These are phyloP conservation scores for Drosophila gaucha DNA, from an alignment of 2,888 invertebrate genomes.

Conservation along the genomic window DNA sequence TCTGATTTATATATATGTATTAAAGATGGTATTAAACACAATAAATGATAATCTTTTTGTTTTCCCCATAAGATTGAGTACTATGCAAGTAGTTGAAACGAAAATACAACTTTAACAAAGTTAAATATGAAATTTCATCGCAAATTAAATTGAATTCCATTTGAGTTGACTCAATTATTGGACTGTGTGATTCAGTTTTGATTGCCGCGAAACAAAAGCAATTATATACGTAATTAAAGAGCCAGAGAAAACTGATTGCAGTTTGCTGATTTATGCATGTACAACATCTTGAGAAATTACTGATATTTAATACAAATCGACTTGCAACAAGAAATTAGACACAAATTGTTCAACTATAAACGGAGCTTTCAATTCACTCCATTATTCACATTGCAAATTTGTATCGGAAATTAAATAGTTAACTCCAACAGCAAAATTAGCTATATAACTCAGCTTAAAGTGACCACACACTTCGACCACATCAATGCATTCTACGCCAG, in stretches of 20 bases:
- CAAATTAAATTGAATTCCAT: conserved; percentile 3
- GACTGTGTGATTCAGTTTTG: conserved; percentile 44
- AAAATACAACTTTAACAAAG: too few species aligned
- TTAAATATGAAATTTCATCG: conserved; percentile 1
- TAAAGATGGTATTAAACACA: too few species aligned
- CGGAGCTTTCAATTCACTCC: background rate
- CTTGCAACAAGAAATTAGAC: conserved; percentile 9
- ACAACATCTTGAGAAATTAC: conserved; percentile 1
- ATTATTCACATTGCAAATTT: background rate
- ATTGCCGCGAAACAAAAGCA: conserved; percentile 21
- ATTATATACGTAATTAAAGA: conserved; percentile 32
- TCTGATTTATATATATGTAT: background rate
- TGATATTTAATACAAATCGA: background rate
- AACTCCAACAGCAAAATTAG: background rate
- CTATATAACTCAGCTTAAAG: conserved; percentile 8
- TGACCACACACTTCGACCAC: conserved; percentile 33
- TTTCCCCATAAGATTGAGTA: too few species aligned
- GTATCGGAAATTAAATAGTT: conserved; percentile 11
- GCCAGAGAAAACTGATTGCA: conserved; percentile 12
- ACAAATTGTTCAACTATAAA: conserved; percentile 17
- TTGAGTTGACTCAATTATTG: conserved; percentile 15
- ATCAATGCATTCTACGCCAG: conserved; percentile 10
- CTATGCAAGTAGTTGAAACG: too few species aligned
- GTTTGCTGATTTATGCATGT: conserved; percentile 14
- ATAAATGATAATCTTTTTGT: too few species aligned